These are phyloP conservation scores for Antechinus flavipes DNA, from an alignment of 2,113 vertebrate species.

Conservation along the genomic window DNA sequence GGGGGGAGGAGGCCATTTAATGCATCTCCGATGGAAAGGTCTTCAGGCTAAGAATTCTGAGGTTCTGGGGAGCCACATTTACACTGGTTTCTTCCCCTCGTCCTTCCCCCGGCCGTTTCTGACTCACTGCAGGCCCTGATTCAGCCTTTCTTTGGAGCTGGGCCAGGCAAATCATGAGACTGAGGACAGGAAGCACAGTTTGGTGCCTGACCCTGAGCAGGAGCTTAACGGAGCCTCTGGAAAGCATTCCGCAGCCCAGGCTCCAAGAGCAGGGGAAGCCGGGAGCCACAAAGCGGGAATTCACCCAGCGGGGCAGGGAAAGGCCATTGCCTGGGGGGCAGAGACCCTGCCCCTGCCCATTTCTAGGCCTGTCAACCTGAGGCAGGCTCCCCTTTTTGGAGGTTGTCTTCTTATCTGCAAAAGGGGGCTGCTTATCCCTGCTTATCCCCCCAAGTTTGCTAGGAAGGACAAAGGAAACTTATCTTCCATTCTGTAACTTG, in stretches of 20 bases:
- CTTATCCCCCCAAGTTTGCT: background rate
- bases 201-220: background rate
- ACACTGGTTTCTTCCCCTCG: too few species aligned
- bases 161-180: background rate
- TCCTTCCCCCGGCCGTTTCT: background rate
- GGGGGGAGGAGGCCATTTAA: background rate
- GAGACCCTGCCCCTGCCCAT: background rate
- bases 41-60: background rate
- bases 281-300: rapidly evolving
- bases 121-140: background rate
- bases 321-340: background rate
- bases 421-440: background rate
- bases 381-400: background rate
- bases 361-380: background rate
- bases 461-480: background rate
- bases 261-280: background rate
- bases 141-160: background rate
- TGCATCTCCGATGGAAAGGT: background rate
- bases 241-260: background rate
- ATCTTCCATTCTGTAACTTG: too few species aligned
- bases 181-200: background rate
- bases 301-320: background rate
- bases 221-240: background rate
- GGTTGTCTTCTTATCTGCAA: background rate
- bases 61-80: background rate